Base-by-base conservation (phyloP, 2,113 vertebrate species). In the Paramisgurnus dabryanus region DNA sequence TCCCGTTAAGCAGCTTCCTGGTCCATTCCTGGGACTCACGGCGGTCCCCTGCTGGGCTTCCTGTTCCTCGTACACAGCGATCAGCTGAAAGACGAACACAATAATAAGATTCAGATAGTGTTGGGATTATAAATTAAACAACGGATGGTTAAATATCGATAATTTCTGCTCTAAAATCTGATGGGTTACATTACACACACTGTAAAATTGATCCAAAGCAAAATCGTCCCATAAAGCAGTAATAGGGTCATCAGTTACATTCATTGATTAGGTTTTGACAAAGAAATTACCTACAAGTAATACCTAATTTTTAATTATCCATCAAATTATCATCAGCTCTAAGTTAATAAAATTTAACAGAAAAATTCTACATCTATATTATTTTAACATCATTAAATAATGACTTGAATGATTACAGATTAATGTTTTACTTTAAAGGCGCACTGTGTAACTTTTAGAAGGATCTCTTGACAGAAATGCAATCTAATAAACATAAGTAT, bases 11-110 rank as follows among this genome's bases (percentile, higher is more conserved):
- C 83, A 90, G 86, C 90, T 71, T 49, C 17, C 87, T 39, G 80
- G 41, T 60, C 79, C 74, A 65, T 34, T 81, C 11, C 72, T 83
- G 0, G 82, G 86, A 82, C 89, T 89, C 71, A 89, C 92, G 66
- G 92, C 90, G 63, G 74, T 87, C 89, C 92, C 95, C 77, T 60
- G 89, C 86, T 92, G 92, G 84, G 92, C 84, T 89, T 98, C 96
- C 91, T 96, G 93, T 71, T 98, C 97, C 1, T 98, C 97, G 85
- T 97, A 98, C 88, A 98, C 92, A 0, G 98, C 98, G 87, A 98
- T 96, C 89, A 99, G 92, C 97, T 99, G 67, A 10, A 11, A 60
- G 6, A 55, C 15, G 68, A n/a, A 78, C 6, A 82, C n/a, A 47
- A 17, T 2, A 66, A 0, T 65, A 6, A 22, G 47, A 64, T 7